Percentiles rank a stretch among this genome's conserved stretches.
Evolutionary conservation across 2,888 invertebrate genomes (phyloP).

Genomic region (Muschampia plurimacula): DNA sequence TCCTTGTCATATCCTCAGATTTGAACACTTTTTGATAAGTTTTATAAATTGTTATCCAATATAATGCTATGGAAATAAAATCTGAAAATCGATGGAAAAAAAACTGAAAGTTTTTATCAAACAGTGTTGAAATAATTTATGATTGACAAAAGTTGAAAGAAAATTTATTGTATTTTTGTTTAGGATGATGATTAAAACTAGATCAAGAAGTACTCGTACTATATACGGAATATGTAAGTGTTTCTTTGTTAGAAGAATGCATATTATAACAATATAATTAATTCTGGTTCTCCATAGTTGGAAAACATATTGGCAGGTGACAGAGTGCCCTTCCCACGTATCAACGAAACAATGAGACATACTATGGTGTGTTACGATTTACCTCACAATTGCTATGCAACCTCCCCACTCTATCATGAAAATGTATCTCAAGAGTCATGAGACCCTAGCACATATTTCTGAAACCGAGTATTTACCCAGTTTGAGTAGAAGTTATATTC

Average conservation of each 20-base stretch:
- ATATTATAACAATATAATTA: constrained; percentile 24
- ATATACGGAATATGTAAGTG: constrained; percentile 35
- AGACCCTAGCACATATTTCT: constrained; percentile 5
- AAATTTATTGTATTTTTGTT: constrained; percentile 36
- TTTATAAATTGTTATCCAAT: not conserved
- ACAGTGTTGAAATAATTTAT: not conserved
- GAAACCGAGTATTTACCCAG: not conserved
- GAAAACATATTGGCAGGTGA: constrained; percentile 70
- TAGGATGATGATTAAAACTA: constrained; percentile 33
- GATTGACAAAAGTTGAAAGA: constrained; percentile 16
- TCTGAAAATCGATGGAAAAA: not conserved
- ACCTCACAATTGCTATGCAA: constrained; percentile 50
- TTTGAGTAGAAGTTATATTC: not conserved
- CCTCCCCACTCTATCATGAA: not conserved
- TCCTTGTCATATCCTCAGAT: not conserved
- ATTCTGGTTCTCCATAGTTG: constrained; percentile 47
- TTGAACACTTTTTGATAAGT: constrained; percentile 1
- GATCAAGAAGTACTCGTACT: constrained; percentile 17
- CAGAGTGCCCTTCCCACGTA: constrained; percentile 65
- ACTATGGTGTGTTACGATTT: constrained; percentile 66
- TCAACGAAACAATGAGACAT: constrained; percentile 68
- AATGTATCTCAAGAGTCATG: not conserved
- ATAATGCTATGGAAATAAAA: too few species aligned
- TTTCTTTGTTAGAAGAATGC: constrained; percentile 24
- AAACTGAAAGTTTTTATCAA: not conserved